Percentiles rank a stretch among this genome's conserved stretches.
phyloP scores from a whole-genome alignment of 2,113 vertebrate species.

The Xiphophorus couchianus region DNA sequence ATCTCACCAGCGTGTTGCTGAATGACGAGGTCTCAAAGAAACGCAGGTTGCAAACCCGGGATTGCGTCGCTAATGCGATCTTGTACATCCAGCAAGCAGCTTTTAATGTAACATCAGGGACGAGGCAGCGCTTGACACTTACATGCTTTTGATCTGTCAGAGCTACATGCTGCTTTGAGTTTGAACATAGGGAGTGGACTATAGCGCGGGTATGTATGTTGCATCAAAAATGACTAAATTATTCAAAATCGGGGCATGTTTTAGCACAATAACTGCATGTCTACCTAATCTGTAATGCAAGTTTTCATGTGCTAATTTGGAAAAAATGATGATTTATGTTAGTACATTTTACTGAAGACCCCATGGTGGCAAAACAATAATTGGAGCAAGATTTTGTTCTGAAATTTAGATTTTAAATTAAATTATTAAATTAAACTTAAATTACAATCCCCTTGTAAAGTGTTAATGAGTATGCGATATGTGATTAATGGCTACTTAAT shows the following conservation, averaged over 20 bases:
- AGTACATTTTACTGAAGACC: conserved; percentile 10
- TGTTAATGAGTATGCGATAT: conserved; percentile 44
- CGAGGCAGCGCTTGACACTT: conserved; percentile 14
- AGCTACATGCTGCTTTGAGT: conserved; percentile 1
- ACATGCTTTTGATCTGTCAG: conserved; percentile 26
- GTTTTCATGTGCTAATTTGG: background rate
- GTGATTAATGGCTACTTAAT: conserved; percentile 44
- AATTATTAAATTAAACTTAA: background rate
- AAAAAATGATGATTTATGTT: conserved; percentile 23
- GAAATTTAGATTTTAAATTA: conserved; percentile 39
- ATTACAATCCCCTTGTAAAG: conserved; percentile 34
- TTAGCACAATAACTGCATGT: background rate
- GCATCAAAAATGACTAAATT: background rate
- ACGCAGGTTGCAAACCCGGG: background rate
- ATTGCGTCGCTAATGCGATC: conserved; percentile 14
- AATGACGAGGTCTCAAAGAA: conserved; percentile 26
- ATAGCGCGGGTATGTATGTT: background rate
- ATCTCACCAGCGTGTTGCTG: conserved; percentile 13
- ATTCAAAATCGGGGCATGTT: background rate
- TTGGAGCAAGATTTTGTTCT: conserved; percentile 21
- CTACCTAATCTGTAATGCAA: background rate
- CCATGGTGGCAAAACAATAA: conserved; percentile 42
- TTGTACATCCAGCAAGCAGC: conserved; percentile 15
- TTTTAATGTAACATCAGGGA: conserved; percentile 34
- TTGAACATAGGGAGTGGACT: background rate